Base-by-base conservation (phyloP, 2,888 invertebrate genomes). In the Agelastica alni region DNA sequence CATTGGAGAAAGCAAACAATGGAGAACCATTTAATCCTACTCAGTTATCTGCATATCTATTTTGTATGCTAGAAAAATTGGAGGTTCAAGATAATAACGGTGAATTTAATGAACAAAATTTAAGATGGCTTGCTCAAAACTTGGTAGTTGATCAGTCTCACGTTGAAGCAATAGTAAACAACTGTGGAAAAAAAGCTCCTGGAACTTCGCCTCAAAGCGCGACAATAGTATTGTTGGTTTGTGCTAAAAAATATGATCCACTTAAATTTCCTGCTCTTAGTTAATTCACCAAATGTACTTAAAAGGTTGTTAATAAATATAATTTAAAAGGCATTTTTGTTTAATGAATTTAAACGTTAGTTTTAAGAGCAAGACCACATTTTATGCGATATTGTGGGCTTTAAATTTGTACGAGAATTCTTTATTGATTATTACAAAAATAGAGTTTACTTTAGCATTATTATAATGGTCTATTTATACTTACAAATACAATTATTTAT, bases 61-160 rank as follows among this genome's bases (percentile, higher is more conserved):
- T 16, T 9, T 36, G 36, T 16, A 9, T 17, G 2, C 5, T 14
- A 9, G 2, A 14, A 16, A 36, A 17, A n/a, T 17, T 36, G n/a
- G 36, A n/a, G n/a, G n/a, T 36, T 2, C 36, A 36, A n/a, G 16
- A 36, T 16, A n/a, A 36, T n/a, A 13, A 36, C 4, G 36, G 36
- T 14, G 30, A 36, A 18, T 44, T 37, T 45, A 18, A 30, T 44
- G 30, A 16, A 20, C 14, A 52, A 36, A 32, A 18, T 26, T 4
- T 39, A 14, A 20, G 7, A 14, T 6, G 37, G 26, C 20, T 36
- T 45, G 36, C 37, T 7, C 18, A 37, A 39, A 28, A 37, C 16
- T 1, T 36, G 5, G 36, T 17, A 2, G 17, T 9, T n/a, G 16
- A 36, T 3, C 2, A 2, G 4, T 14, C n/a, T 4, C 14, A 36